phyloP scores from a whole-genome alignment of 1,140 invertebrate species.

The Drosophila varians region DNA sequence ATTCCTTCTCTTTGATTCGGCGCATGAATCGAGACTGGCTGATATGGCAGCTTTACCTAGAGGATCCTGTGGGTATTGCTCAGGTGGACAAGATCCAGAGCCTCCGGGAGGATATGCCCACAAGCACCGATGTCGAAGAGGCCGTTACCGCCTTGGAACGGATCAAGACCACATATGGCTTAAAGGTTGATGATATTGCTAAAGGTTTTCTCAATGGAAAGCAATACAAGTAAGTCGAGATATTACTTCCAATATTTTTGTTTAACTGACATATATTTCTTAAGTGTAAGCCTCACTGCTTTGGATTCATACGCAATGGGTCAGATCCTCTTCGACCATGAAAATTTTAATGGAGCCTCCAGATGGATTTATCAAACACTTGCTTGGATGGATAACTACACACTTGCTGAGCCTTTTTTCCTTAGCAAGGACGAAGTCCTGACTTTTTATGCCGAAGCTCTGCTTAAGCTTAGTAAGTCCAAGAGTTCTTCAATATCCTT shows the following conservation, averaged over 20 bases:
- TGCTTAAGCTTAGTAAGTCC: constrained; percentile 59
- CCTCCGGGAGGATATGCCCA: constrained; percentile 90
- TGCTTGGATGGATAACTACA: not conserved
- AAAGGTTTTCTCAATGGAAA: constrained; percentile 93
- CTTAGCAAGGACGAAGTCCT: constrained; percentile 33
- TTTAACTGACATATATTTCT: not conserved
- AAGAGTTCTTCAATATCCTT: not conserved
- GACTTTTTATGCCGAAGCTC: constrained; percentile 48
- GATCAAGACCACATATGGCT: constrained; percentile 96
- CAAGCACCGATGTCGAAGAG: constrained; percentile 94
- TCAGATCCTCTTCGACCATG: constrained; percentile 41
- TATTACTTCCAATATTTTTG: not conserved
- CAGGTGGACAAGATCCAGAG: constrained; percentile 87
- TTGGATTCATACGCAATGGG: constrained; percentile 59
- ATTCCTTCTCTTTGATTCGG: constrained; percentile 62
- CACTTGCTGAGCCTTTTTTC: constrained; percentile 24
- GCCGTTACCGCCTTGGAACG: constrained; percentile 95
- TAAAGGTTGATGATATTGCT: constrained; percentile 93
- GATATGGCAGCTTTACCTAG: constrained; percentile 59
- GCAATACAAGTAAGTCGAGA: constrained; percentile 88
- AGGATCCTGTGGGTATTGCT: constrained; percentile 68
- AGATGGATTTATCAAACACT: constrained; percentile 55
- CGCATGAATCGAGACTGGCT: constrained; percentile 72
- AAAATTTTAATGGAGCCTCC: constrained; percentile 30
- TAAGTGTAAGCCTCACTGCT: constrained; percentile 37